Conservation (phyloP, 2,797 vertebrate species). For the Columba guinea region DNA sequence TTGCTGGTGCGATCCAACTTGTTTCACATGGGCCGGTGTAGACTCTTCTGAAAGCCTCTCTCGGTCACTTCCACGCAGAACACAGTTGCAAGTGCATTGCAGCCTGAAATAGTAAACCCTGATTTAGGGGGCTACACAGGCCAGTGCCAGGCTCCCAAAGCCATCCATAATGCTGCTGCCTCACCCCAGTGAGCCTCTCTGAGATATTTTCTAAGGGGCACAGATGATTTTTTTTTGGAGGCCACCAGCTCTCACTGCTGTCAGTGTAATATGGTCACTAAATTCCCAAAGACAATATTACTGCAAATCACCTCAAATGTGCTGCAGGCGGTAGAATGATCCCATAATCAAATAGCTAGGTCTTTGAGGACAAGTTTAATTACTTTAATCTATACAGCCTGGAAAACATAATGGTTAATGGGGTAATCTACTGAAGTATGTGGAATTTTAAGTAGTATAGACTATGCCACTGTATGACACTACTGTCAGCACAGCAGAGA, state of each 20-base stretch:
- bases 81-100: background rate
- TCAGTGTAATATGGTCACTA: slow-evolving; percentile 57
- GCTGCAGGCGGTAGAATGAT: slow-evolving; percentile 68
- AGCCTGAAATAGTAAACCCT: background rate
- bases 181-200: background rate
- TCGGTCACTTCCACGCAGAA: background rate
- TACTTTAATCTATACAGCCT: slow-evolving; percentile 73
- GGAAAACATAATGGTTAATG: slow-evolving; percentile 76
- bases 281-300: slow-evolving; percentile 73
- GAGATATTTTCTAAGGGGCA: background rate
- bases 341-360: slow-evolving; percentile 67
- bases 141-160: background rate
- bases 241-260: slow-evolving; percentile 32
- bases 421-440: slow-evolving; percentile 67
- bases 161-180: background rate
- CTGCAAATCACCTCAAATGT: slow-evolving; percentile 72
- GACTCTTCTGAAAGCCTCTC: background rate
- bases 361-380: slow-evolving; percentile 74
- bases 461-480: slow-evolving; percentile 47
- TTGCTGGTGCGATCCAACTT: background rate
- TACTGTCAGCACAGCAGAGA: slow-evolving; percentile 57
- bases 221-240: background rate
- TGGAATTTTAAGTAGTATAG: slow-evolving; percentile 73
- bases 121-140: background rate
- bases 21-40: background rate